phyloP scores from a whole-genome alignment of 2,113 vertebrate species.

The Pelusios castaneus region DNA sequence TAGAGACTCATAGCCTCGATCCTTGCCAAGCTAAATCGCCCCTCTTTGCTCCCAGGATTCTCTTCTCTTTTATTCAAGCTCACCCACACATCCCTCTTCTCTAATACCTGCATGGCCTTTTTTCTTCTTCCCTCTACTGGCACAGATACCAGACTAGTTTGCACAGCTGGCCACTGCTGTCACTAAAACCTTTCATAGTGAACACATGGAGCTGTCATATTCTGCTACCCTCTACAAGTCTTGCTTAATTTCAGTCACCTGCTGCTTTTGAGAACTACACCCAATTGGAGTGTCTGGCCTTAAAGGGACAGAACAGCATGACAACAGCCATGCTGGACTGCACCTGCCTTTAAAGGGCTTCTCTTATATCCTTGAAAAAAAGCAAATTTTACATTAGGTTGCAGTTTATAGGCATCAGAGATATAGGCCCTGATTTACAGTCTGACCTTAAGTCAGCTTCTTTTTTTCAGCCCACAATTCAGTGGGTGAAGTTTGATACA shows the following conservation, averaged over 20 bases:
- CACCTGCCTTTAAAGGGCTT: background rate
- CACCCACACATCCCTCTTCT: background rate
- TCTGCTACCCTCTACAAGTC: background rate
- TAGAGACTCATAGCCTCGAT: background rate
- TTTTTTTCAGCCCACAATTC: background rate
- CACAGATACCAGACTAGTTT: background rate
- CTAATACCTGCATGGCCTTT: background rate
- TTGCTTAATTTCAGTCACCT: background rate
- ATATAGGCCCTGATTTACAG: background rate
- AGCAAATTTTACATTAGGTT: background rate
- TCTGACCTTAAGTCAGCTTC: background rate
- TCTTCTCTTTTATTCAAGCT: background rate
- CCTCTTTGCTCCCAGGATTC: background rate
- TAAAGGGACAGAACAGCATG: background rate
- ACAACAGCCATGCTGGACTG: background rate
- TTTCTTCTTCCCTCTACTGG: background rate
- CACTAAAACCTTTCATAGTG: background rate
- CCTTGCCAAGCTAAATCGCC: accelerated
- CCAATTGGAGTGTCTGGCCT: accelerated
- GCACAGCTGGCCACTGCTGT: background rate
- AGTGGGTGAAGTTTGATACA: background rate
- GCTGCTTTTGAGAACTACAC: background rate
- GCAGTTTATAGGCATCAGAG: background rate
- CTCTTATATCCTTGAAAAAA: background rate
- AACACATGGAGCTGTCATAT: background rate